Evolutionary conservation across 2,797 vertebrate genomes (phyloP), one percentile per base, ranked within the genome.

Genomic region (Salmo trutta): DNA sequence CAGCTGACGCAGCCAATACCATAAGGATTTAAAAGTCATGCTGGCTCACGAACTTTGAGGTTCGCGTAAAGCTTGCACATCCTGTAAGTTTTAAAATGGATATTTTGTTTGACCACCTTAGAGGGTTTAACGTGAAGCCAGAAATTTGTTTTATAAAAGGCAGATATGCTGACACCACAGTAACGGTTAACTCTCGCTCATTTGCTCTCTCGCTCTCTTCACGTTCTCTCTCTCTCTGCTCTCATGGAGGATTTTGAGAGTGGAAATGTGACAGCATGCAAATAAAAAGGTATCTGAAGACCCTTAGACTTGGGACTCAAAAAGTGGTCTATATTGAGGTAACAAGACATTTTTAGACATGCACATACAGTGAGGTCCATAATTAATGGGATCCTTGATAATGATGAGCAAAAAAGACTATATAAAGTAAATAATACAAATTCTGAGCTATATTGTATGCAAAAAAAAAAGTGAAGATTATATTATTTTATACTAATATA

Each of bases 101-200:
- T 65, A 74, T 85, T 89, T 88, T 88, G 82, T 90, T 85, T 74
- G 78, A 81, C 78, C 71, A 80, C 74, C 84, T 84, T 88, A 73
- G 76, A 36, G 36, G 79, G 82, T 85, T 90, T 84, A 81, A 82
- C 82, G 52, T 82, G 87, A 41, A 85, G 71, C 74, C 29, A 31
- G 8, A 24, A 21, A 7, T 7, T 19, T 6, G 56, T n/a, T n/a
- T 82, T 62, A 77, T 64, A 75, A 82, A 85, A 80, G 76, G 41
- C n/a, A 52, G 82, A 86, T 82, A 83, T 80, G 79, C 82, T 86
- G 84, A 91, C 33, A 74, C 80, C 77, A 87, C 51, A 62, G 70
- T 56, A 33, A 71, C 78, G 2, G 36, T 41, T 1, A 5, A 7
- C 36, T 41, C 36, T 8, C 36, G 6, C 7, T 85, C 88, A 47